These are phyloP conservation scores for Bradysia coprophila DNA, from an alignment of 1,140 invertebrate genomes.

Conservation along the genomic window DNA sequence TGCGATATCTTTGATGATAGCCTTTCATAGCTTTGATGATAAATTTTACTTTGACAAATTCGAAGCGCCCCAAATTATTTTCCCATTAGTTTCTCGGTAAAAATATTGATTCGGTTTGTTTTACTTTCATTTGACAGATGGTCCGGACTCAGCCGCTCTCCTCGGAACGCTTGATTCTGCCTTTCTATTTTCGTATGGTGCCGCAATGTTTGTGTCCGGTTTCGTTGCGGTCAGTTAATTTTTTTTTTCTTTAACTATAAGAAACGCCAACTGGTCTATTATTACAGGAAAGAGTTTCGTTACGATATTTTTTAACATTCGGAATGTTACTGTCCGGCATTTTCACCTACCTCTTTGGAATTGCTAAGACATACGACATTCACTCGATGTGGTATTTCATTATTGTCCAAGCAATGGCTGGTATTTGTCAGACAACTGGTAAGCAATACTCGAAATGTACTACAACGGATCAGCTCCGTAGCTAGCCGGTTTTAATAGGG, in stretches of 20 bases:
- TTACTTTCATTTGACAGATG: constrained; percentile 39
- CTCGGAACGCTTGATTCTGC: constrained; percentile 78
- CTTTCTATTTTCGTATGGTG: constrained; percentile 84
- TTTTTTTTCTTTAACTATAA: too few species aligned
- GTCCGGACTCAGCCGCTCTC: constrained; percentile 52
- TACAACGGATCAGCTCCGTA: too few species aligned
- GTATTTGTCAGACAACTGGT: constrained; percentile 79
- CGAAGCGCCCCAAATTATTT: too few species aligned
- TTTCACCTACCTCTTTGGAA: constrained; percentile 77
- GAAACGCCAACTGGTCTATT: too few species aligned
- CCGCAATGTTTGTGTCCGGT: constrained; percentile 81
- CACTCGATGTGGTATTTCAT: constrained; percentile 75
- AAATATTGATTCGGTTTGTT: too few species aligned
- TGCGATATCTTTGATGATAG: too few species aligned
- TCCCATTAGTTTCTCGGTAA: too few species aligned
- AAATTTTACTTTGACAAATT: too few species aligned
- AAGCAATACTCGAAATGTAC: too few species aligned
- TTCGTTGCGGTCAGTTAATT: too few species aligned
- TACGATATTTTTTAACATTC: constrained; percentile 73
- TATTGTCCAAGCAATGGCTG: constrained; percentile 58
- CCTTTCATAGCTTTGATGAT: too few species aligned
- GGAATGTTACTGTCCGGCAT: constrained; percentile 84
- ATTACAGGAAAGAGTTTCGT: constrained; percentile 79
- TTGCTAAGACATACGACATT: constrained; percentile 65
- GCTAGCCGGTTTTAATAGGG: too few species aligned